A percentile compares a stretch with the other conserved stretches of the same genome.
Evolutionary conservation across 2,113 vertebrate genomes (phyloP).

Genomic region (Barbus barbus): DNA sequence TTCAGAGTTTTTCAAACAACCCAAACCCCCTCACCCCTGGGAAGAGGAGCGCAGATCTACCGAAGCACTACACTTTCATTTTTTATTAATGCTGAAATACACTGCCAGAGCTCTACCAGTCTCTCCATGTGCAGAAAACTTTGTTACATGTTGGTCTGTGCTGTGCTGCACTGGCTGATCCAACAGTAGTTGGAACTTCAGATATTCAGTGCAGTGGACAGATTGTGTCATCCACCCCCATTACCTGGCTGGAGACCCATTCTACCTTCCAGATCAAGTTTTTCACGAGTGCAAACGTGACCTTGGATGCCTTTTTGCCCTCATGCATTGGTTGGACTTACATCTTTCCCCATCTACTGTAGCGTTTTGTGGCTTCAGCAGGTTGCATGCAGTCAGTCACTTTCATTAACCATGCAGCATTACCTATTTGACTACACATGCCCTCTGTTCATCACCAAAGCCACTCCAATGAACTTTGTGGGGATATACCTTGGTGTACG

Average conservation of each 20-base stretch:
- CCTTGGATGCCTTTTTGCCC: background rate
- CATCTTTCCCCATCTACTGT: background rate
- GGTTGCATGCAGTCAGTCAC: background rate
- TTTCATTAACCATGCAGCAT: conserved; percentile 23
- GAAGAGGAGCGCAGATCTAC: conserved; percentile 68
- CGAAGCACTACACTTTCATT: conserved; percentile 72
- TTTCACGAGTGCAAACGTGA: background rate
- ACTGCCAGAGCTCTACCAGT: conserved; percentile 61
- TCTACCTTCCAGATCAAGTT: conserved; percentile 17
- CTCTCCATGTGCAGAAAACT: conserved; percentile 39
- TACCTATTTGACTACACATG: conserved; percentile 34
- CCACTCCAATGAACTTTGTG: conserved; percentile 28
- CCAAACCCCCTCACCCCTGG: conserved; percentile 55
- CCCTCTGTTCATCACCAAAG: conserved; percentile 29
- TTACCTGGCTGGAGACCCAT: conserved; percentile 17
- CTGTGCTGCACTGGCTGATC: conserved; percentile 30
- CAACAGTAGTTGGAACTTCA: conserved; percentile 33
- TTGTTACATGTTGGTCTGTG: conserved; percentile 47
- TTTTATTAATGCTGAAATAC: conserved; percentile 74
- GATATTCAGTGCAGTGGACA: conserved; percentile 14
- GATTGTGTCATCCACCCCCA: conserved; percentile 25
- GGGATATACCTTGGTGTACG: conserved; percentile 35
- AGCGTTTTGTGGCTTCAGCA: conserved; percentile 24
- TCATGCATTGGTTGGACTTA: background rate
- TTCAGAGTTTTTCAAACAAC: conserved; percentile 68